Percentiles rank a stretch among this genome's conserved stretches.
Evolutionary conservation across 2,888 invertebrate genomes (phyloP).

Genomic region (Eristalinus sepulchralis): DNA sequence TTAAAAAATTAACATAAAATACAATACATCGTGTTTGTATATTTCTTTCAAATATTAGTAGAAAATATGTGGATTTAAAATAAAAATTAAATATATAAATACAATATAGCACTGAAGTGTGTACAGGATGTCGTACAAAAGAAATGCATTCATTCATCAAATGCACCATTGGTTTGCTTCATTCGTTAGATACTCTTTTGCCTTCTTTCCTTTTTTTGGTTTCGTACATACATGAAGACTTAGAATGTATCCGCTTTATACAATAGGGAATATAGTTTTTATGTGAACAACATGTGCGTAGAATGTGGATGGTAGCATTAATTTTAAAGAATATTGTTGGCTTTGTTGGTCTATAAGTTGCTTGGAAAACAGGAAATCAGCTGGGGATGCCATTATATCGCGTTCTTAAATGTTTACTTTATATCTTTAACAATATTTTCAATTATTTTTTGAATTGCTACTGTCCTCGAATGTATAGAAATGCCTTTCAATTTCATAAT

Average conservation of each 20-base stretch:
- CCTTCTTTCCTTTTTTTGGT: background rate
- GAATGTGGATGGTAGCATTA: background rate
- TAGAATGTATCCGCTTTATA: no score
- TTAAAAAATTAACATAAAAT: conserved; percentile 52
- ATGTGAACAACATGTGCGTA: background rate
- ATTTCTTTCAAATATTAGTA: conserved; percentile 27
- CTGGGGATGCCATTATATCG: no score
- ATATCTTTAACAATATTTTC: no score
- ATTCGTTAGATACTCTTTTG: background rate
- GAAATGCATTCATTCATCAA: conserved; percentile 19
- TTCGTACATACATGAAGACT: no score
- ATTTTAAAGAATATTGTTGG: no score
- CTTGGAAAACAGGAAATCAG: no score
- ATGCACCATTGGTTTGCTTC: conserved; percentile 7
- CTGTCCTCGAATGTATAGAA: no score
- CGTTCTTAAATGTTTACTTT: no score
- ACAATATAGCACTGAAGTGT: conserved; percentile 20
- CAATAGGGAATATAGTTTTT: background rate
- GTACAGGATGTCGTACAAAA: conserved; percentile 17
- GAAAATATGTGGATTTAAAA: conserved; percentile 34
- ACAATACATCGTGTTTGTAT: background rate
- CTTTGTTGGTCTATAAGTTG: no score
- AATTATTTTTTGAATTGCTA: no score
- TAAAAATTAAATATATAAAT: conserved; percentile 6
- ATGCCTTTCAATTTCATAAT: no score